phyloP scores from a whole-genome alignment of 2,113 vertebrate species.

The Dipodomys stephensi region DNA sequence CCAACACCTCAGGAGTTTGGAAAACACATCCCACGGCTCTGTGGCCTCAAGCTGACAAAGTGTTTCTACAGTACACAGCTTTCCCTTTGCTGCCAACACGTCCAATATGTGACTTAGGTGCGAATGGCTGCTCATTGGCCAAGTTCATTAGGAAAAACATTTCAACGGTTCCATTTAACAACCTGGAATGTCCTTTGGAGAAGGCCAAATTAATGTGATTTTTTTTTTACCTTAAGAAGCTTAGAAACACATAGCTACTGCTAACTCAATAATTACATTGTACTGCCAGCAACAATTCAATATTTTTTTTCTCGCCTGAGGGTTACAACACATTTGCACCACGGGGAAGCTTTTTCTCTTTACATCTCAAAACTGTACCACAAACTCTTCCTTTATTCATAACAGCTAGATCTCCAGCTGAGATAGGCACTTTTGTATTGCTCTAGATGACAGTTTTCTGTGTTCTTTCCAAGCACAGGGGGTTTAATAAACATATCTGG shows the following conservation, averaged over 20 bases:
- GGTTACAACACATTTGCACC: slow-evolving; percentile 93
- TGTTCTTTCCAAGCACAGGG: slow-evolving; percentile 93
- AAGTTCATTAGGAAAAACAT: slow-evolving; percentile 68
- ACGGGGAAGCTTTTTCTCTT: slow-evolving; percentile 92
- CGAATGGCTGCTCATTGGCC: slow-evolving; percentile 49
- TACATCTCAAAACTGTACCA: slow-evolving; percentile 91
- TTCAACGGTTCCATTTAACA: slow-evolving; percentile 54
- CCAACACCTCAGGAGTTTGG: slow-evolving; percentile 32
- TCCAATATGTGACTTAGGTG: slow-evolving; percentile 32
- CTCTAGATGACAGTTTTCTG: slow-evolving; percentile 94
- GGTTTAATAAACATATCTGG: slow-evolving; percentile 99
- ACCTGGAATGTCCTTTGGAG: slow-evolving; percentile 75
- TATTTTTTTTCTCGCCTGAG: slow-evolving; percentile 89
- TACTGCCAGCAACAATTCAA: slow-evolving; percentile 90
- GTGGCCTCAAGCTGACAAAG: slow-evolving; percentile 17
- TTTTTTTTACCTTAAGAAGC: slow-evolving; percentile 82
- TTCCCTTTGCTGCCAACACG: background rate
- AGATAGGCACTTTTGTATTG: slow-evolving; percentile 94
- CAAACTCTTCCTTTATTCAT: slow-evolving; percentile 94
- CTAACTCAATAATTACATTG: slow-evolving; percentile 90
- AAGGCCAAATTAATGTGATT: slow-evolving; percentile 71
- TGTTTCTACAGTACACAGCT: background rate
- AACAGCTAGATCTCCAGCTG: slow-evolving; percentile 93
- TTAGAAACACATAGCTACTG: slow-evolving; percentile 79
- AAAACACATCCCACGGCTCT: background rate